Percentiles rank a stretch among this genome's conserved stretches.
phyloP scores from a whole-genome alignment of 2,888 invertebrate genomes.

The Tiphia femorata region DNA sequence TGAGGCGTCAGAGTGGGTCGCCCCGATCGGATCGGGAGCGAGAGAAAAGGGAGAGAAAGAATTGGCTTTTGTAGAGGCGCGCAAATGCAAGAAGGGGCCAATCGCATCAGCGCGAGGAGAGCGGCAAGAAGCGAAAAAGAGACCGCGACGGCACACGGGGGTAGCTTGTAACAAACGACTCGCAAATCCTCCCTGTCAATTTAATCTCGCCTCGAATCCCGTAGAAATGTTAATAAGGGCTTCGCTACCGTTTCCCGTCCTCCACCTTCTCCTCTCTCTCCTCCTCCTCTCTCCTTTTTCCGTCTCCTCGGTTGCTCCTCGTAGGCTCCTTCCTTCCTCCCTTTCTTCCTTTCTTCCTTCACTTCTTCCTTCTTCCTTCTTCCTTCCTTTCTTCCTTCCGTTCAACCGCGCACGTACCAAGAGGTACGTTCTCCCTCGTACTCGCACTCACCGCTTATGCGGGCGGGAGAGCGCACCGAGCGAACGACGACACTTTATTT shows the following conservation, averaged over 20 bases:
- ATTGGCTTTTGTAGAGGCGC: conserved; percentile 39
- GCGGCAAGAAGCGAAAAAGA: conserved; percentile 6
- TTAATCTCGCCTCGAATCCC: conserved; percentile 68
- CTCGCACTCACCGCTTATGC: too few species aligned
- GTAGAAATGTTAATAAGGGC: conserved; percentile 68
- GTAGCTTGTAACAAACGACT: conserved; percentile 64
- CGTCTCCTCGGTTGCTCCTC: too few species aligned
- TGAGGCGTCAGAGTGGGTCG: background rate
- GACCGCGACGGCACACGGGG: conserved; percentile 15
- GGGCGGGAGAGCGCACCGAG: too few species aligned
- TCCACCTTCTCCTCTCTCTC: conserved; percentile 10
- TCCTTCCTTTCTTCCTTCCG: conserved; percentile 14
- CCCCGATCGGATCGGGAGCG: conserved; percentile 10
- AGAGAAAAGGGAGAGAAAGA: conserved; percentile 28
- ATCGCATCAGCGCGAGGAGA: conserved; percentile 13
- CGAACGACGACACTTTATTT: conserved; percentile 51
- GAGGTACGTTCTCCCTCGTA: conserved; percentile 21
- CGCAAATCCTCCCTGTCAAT: conserved; percentile 69
- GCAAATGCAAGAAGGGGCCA: conserved; percentile 30
- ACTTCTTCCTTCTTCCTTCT: conserved; percentile 24
- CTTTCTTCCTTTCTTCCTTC: conserved; percentile 7
- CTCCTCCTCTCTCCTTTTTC: conserved; percentile 12
- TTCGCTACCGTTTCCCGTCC: conserved; percentile 54
- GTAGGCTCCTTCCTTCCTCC: conserved; percentile 16
- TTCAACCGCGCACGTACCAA: background rate